Percentiles rank a stretch among this genome's conserved stretches.
Conservation (phyloP, 2,797 vertebrate genomes). For the Peromyscus eremicus region DNA sequence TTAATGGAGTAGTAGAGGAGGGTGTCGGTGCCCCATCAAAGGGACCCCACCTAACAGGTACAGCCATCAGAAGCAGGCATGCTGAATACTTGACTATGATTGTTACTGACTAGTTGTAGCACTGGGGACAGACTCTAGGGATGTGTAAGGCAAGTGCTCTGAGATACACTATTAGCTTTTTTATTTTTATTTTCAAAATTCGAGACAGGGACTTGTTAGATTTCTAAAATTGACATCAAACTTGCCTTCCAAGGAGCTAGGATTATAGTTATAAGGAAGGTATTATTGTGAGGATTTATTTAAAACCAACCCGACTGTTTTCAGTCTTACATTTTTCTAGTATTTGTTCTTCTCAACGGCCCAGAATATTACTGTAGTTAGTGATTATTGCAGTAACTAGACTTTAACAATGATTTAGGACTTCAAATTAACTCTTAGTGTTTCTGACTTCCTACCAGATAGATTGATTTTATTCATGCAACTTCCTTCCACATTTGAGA, state of each 20-base stretch:
- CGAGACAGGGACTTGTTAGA: neutral
- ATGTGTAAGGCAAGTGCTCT: neutral
- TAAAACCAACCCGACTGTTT: constrained; percentile 30
- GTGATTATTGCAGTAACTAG: constrained; percentile 50
- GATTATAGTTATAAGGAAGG: neutral
- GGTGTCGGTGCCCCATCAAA: neutral
- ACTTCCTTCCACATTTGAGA: constrained; percentile 78
- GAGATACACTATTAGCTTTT: neutral
- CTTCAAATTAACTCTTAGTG: constrained; percentile 54
- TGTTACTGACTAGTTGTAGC: neutral
- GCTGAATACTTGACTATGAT: neutral
- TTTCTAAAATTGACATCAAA: neutral
- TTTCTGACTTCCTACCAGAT: constrained; percentile 60
- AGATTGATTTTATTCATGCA: constrained; percentile 75
- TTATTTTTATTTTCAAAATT: neutral
- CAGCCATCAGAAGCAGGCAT: constrained; percentile 13
- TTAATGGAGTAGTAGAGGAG: neutral
- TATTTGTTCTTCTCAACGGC: constrained; percentile 8
- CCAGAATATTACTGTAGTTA: constrained; percentile 64
- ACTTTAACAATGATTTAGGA: constrained; percentile 38
- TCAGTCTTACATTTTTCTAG: constrained; percentile 52
- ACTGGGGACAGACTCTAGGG: neutral
- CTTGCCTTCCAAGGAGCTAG: neutral
- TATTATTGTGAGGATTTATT: neutral
- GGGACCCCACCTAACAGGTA: neutral